Conservation (phyloP, 92 coral and sea anemone genomes). For the Zoanthus gigantus region DNA sequence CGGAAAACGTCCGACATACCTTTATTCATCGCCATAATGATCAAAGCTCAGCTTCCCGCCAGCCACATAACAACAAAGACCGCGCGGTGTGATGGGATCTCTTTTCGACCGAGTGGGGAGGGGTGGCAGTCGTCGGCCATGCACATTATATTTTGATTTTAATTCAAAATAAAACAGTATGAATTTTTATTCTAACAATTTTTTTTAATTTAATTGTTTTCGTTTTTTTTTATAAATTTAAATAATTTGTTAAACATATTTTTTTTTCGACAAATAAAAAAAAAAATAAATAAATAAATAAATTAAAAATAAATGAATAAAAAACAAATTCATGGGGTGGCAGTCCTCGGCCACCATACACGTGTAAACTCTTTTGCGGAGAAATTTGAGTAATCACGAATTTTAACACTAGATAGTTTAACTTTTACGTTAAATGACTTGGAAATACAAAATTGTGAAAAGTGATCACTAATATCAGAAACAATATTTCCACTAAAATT, state of each 20-base stretch:
- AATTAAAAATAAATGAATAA: slow-evolving; percentile 11
- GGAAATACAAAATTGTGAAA: too few relatives aligned
- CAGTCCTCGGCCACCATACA: slow-evolving; percentile 5
- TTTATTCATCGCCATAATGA: slow-evolving; percentile 24
- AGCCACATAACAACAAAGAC: slow-evolving; percentile 3
- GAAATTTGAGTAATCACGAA: too few relatives aligned
- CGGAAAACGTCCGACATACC: slow-evolving; percentile 31
- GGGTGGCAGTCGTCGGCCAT: slow-evolving; percentile 21
- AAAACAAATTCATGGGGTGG: not conserved
- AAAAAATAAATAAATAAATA: not conserved
- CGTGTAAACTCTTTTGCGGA: too few relatives aligned
- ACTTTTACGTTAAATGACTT: too few relatives aligned
- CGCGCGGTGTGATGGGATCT: slow-evolving; percentile 28
- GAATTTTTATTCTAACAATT: slow-evolving; percentile 19
- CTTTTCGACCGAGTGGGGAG: slow-evolving; percentile 32
- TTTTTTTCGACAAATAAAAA: not conserved
- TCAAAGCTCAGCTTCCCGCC: slow-evolving; percentile 27
- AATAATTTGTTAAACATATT: slow-evolving; percentile 5
- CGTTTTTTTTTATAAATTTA: not conserved
- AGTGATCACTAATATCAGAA: too few relatives aligned
- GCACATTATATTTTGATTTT: slow-evolving; percentile 1
- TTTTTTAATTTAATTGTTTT: slow-evolving; percentile 10
- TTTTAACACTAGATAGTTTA: too few relatives aligned
- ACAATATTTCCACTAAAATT: too few relatives aligned
- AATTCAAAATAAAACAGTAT: slow-evolving; percentile 1